Percentiles rank a stretch among this genome's conserved stretches.
Evolutionary conservation across 2,797 vertebrate genomes (phyloP).

Genomic region (Gorsachius magnificus): DNA sequence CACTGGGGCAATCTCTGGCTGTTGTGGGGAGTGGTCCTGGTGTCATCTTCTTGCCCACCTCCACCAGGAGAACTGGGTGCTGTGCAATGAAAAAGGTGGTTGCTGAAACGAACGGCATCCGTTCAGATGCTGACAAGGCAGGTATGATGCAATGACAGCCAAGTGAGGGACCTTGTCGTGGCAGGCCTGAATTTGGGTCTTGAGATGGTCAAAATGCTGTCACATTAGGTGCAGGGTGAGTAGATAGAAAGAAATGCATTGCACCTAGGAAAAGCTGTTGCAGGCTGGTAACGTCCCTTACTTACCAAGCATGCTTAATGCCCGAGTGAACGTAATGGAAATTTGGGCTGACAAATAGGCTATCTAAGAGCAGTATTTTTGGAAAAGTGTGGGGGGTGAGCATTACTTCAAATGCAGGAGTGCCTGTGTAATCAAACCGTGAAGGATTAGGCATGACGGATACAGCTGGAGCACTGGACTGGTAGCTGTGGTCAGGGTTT

Average conservation of each 20-base stretch:
- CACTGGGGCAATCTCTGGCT: accelerated
- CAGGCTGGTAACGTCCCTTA: background rate
- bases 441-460: background rate
- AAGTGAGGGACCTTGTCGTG: background rate
- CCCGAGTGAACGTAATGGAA: background rate
- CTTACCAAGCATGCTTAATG: background rate
- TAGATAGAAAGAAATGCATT: background rate
- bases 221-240: background rate
- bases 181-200: background rate
- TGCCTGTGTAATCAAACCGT: background rate
- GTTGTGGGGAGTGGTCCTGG: background rate
- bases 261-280: background rate
- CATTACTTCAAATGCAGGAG: background rate
- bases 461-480: background rate
- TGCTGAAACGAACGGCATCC: background rate
- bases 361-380: background rate
- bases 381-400: background rate
- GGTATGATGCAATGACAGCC: background rate
- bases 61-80: background rate
- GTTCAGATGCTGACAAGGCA: background rate
- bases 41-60: background rate
- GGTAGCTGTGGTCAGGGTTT: background rate
- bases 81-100: background rate
- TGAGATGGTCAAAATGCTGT: background rate
- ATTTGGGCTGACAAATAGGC: background rate